phyloP scores from a whole-genome alignment of 2,113 vertebrate genomes.

The Rhagologus leucostigma region DNA sequence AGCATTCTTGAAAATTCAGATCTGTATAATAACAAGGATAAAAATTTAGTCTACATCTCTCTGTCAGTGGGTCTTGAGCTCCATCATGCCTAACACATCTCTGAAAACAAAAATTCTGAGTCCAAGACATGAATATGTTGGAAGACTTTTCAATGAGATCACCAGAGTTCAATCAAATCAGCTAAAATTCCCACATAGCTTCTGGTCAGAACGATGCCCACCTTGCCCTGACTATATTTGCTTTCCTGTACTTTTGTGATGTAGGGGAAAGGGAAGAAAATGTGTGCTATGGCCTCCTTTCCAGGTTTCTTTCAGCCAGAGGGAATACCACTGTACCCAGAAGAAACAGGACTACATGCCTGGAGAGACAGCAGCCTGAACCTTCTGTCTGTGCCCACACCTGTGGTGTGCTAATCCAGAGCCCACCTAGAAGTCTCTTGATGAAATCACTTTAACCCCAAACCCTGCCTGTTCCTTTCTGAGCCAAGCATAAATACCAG shows the following conservation, averaged over 20 bases:
- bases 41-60: not conserved
- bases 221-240: not conserved
- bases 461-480: not conserved
- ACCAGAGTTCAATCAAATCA: not conserved
- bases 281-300: rapidly evolving
- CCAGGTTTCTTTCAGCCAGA: not conserved
- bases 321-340: not conserved
- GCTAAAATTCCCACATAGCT: not conserved
- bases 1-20: not conserved
- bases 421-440: not conserved
- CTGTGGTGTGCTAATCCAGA: not conserved
- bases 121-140: not conserved
- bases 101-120: not conserved
- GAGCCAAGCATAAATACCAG: not conserved
- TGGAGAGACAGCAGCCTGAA: not conserved
- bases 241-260: not conserved
- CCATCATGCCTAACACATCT: not conserved
- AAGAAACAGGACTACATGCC: not conserved
- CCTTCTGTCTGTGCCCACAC: not conserved
- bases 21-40: not conserved
- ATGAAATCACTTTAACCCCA: not conserved
- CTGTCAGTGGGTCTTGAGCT: not conserved
- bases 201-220: not conserved
- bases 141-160: not conserved
- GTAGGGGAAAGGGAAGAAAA: not conserved